phyloP scores from a whole-genome alignment of 2,888 invertebrate species.

The Drosophila meridiana region DNA sequence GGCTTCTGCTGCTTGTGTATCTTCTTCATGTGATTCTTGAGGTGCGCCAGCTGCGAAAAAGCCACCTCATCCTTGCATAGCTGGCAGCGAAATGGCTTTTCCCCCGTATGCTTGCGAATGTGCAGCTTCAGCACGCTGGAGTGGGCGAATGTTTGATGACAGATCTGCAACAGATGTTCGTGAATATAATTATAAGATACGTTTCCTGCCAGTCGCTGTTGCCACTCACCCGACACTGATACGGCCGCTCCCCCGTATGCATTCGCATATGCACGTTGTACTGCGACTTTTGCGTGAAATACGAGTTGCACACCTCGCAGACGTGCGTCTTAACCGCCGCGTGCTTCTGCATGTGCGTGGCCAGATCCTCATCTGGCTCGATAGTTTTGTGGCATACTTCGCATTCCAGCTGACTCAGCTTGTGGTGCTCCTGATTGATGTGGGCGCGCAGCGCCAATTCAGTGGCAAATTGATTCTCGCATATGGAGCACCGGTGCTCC shows the following conservation, averaged over 20 bases:
- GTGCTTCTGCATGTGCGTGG: conserved; percentile 92
- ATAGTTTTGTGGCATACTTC: conserved; percentile 92
- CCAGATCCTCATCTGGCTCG: conserved; percentile 93
- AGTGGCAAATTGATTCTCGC: conserved; percentile 91
- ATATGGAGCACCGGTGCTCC: conserved; percentile 92
- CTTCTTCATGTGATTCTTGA: conserved; percentile 94
- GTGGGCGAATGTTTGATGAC: conserved; percentile 89
- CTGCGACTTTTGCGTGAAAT: conserved; percentile 94
- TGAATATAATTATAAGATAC: background rate
- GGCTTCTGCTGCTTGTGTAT: conserved; percentile 92
- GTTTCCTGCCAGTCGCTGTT: too few relatives aligned
- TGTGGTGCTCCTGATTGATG: conserved; percentile 90
- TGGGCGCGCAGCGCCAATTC: conserved; percentile 91
- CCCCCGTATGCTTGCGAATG: conserved; percentile 93
- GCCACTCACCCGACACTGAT: conserved; percentile 89
- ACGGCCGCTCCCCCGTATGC: conserved; percentile 94
- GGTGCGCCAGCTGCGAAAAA: conserved; percentile 93
- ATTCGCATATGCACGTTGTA: conserved; percentile 92
- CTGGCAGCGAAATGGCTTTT: conserved; percentile 91
- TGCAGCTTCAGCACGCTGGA: conserved; percentile 94
- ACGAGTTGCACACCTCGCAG: conserved; percentile 91
- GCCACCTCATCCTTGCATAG: conserved; percentile 88
- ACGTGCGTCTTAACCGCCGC: conserved; percentile 90
- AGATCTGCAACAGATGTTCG: conserved; percentile 72
- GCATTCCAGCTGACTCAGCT: conserved; percentile 91